Base-by-base conservation (phyloP, 2,113 vertebrate species). In the Verasper variegatus region DNA sequence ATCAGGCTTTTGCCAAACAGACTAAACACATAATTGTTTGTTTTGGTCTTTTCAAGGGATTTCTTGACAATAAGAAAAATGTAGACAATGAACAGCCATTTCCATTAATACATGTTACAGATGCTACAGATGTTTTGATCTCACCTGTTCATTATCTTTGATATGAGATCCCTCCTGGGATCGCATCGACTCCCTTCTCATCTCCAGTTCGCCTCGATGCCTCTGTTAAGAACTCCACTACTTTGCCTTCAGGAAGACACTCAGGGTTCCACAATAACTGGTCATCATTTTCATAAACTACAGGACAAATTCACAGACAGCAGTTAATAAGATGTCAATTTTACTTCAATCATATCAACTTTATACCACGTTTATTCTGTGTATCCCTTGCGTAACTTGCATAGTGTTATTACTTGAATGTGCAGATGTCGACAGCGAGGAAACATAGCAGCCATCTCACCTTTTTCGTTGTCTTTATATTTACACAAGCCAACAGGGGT, bases 111-210 rank as follows among this genome's bases (percentile, higher is more conserved):
- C 35, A 37, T 37, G 35, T 37, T 37, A 37, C 35, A 37, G 27
- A 3, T 27, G 27, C 27, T 27, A 5, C 27, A 27, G 49, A 52
- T n/a, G 14, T 12, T 20, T 9, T 37, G 54, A 3, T 13, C 24
- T 1, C 86, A 98, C 98, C 96, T 99, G 97, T 81, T 99, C 98
- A 2, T 98, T 98, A 90, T 99, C 98, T 92, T 99, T 99, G 82
- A 98, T 96, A 11, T 98, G 97, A 2, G 95, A 97, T 27, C 96
- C 97, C 88, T 98, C 97, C 97, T 26, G 98, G 97, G 87, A 99
- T 96, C 11, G 97, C 98, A 78, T 98, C 95, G 15, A 97, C 93
- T 31, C 97, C 97, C 26, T 95, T 97, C 83, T 98, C 97, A 52
- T 98, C 97, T 7, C 96, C 96, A 0, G 96, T 98, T 72, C 96